phyloP scores from a whole-genome alignment of 2,113 vertebrate species.

The Lepidothrix coronata region DNA sequence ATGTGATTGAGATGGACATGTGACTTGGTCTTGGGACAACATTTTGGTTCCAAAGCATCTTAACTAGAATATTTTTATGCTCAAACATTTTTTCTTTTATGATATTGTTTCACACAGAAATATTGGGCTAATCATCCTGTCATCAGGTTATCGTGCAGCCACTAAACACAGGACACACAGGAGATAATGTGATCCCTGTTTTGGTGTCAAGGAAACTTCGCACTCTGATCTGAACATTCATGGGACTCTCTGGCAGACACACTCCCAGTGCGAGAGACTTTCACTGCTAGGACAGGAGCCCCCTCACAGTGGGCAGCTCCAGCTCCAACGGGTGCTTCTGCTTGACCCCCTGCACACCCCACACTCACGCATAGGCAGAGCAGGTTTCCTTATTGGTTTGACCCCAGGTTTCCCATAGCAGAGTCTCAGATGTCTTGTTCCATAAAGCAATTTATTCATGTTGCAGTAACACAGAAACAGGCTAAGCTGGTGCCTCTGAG shows the following conservation, averaged over 20 bases:
- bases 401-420: neutral
- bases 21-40: neutral
- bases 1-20: neutral
- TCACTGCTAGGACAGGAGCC: neutral
- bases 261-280: neutral
- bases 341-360: neutral
- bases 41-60: neutral
- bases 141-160: neutral
- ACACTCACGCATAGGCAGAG: neutral
- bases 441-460: neutral
- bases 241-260: neutral
- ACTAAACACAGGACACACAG: neutral
- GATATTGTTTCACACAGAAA: neutral
- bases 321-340: neutral
- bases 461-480: neutral
- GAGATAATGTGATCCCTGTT: neutral
- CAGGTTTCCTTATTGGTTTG: neutral
- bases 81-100: neutral
- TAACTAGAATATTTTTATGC: neutral
- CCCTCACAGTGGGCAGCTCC: neutral
- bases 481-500: neutral
- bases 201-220: neutral
- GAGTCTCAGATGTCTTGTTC: neutral
- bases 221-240: neutral
- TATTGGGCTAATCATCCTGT: neutral